A percentile compares a stretch with the other conserved stretches of the same genome.
Conservation (phyloP, 2,888 invertebrate genomes). For the Serrognathus titanus region DNA sequence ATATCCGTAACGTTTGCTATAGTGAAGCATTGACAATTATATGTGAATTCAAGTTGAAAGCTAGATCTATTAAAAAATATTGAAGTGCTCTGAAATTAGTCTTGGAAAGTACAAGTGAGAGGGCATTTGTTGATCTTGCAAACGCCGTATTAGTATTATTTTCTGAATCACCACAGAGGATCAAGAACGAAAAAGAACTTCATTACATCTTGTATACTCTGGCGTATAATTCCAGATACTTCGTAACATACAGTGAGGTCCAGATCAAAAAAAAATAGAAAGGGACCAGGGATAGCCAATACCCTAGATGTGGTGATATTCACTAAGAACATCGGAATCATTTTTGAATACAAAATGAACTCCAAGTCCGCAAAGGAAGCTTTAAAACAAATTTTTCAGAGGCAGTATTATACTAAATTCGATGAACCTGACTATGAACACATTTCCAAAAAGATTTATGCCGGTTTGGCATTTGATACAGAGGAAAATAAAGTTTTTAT, state of each 20-base stretch:
- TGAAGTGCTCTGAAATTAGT: not conserved
- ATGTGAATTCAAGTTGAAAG: constrained; percentile 1
- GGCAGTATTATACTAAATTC: constrained; percentile 7
- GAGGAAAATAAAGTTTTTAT: constrained; percentile 6
- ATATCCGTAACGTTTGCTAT: constrained; percentile 5
- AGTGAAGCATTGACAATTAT: constrained; percentile 3
- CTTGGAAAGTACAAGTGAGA: not conserved
- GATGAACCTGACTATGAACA: constrained; percentile 10
- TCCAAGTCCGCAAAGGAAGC: constrained; percentile 10
- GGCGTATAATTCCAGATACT: not conserved
- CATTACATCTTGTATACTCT: not conserved
- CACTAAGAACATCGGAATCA: constrained; percentile 6
- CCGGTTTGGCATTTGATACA: constrained; percentile 9
- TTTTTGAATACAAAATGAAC: constrained; percentile 11
- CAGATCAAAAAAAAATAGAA: too few relatives aligned
- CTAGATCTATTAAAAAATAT: not conserved
- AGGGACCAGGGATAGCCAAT: constrained; percentile 1
- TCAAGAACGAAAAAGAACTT: not conserved
- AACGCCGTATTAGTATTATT: not conserved
- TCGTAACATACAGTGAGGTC: too few relatives aligned
- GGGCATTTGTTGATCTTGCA: not conserved
- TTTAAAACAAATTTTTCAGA: constrained; percentile 11
- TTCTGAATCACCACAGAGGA: not conserved
- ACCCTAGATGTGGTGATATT: constrained; percentile 12
- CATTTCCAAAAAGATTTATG: constrained; percentile 8